Base-by-base conservation (phyloP, 2,113 vertebrate genomes). In the Heterocephalus glaber region DNA sequence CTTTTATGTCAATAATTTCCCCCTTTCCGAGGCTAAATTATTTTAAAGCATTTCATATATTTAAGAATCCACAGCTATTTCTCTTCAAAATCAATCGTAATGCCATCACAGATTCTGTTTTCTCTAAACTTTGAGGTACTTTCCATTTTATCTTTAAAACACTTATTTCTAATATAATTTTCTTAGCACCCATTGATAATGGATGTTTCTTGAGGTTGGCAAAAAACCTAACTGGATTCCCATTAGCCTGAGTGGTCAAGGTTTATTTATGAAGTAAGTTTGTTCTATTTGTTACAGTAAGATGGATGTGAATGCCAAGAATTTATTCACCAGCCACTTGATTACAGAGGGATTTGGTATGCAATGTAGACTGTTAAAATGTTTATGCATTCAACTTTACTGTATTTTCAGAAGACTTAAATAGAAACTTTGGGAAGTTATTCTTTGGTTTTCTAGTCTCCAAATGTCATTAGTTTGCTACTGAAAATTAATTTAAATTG, bases 401-500 rank as follows among this genome's bases (percentile, higher is more conserved):
- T 92, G 82, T 76, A 93, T 95, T 97, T 96, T 94, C 54, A 72
- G 82, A 96, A 96, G 84, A 92, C 89, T 94, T 97, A 94, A 98
- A 95, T 63, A 82, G 93, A 95, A 97, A 97, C n/a, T 85, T 97
- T 89, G 61, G 92, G 95, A 96, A 89, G 0, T 8, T 90, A 92
- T 90, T 95, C 81, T 96, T 97, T 94, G 65, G 87, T 86, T 85
- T 97, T 94, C 76, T 92, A 56, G 86, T 89, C 79, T 95, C 82
- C 76, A 97, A 95, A 96, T 95, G 94, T 58, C 92, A 95, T 95
- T 96, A 86, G 82, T 81, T 97, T 90, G 74, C 88, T 96, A 94
- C 88, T 94, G 97, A 95, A 97, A 97, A 97, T 96, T 96, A 96
- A 97, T 95, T 97, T 95, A 98, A 97, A 94, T 97, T 88, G 92